Conservation (phyloP, 2,113 vertebrate species). For the Pygoscelis adeliae region DNA sequence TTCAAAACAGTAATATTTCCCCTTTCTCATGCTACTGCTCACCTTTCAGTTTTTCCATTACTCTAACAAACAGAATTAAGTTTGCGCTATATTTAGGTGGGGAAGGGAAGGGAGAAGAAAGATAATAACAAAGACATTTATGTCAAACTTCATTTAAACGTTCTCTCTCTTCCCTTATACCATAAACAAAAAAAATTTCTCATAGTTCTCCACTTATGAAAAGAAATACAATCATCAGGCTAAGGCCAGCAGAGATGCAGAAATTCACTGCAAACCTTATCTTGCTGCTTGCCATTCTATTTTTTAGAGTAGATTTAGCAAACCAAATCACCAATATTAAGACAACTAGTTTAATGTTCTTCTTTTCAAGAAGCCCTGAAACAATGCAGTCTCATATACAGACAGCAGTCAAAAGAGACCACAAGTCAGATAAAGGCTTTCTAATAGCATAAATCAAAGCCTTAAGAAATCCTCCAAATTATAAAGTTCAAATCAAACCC, state of each 20-base stretch:
- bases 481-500: not conserved
- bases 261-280: not conserved
- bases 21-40: not conserved
- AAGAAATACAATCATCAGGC: not conserved
- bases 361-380: not conserved
- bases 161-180: not conserved
- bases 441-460: not conserved
- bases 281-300: not conserved
- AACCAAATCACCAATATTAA: not conserved
- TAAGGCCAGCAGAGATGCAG: not conserved
- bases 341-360: rapidly evolving
- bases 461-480: not conserved
- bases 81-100: not conserved
- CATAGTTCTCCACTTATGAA: not conserved
- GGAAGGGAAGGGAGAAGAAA: not conserved
- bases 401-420: not conserved
- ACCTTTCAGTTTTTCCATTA: not conserved
- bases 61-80: not conserved
- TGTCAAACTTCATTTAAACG: not conserved
- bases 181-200: not conserved
- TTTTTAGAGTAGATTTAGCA: not conserved
- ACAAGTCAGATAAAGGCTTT: not conserved
- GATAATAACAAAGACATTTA: not conserved
- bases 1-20: not conserved
- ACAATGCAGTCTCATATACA: not conserved